A percentile compares a stretch with the other conserved stretches of the same genome.
These are phyloP conservation scores for Cheilinus undulatus DNA, from an alignment of 2,113 vertebrate genomes.

Conservation along the genomic window DNA sequence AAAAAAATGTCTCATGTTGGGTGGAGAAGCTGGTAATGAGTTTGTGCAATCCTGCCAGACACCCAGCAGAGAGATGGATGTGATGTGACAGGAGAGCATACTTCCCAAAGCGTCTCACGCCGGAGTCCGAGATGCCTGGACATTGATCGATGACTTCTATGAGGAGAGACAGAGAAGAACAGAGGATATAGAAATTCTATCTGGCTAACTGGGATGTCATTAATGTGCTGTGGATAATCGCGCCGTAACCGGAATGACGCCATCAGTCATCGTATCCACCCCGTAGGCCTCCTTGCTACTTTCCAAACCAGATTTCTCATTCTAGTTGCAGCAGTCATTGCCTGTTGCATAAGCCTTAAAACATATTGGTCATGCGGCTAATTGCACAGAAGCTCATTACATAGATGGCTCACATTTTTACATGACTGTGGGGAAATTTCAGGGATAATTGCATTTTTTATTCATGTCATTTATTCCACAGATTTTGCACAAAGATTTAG, in stretches of 20 bases:
- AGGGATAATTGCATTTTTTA: constrained; percentile 25
- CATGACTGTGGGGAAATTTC: constrained; percentile 15
- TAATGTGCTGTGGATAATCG: constrained; percentile 17
- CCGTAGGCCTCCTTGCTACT: background rate
- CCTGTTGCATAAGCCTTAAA: constrained; percentile 22
- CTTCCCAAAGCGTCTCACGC: constrained; percentile 20
- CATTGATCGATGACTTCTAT: constrained; percentile 41
- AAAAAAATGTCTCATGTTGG: background rate
- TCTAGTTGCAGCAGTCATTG: constrained; percentile 1
- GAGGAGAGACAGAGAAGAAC: background rate
- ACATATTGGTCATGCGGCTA: background rate
- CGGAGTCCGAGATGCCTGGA: constrained; percentile 13
- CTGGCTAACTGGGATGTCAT: constrained; percentile 30
- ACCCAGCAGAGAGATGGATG: constrained; percentile 15
- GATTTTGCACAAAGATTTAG: background rate
- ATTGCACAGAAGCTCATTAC: constrained; percentile 16
- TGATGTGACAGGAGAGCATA: constrained; percentile 9
- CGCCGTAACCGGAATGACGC: background rate
- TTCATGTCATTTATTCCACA: constrained; percentile 8
- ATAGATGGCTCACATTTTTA: constrained; percentile 2
- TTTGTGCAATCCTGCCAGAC: constrained; percentile 10
- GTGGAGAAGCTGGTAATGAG: constrained; percentile 11
- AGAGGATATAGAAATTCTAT: constrained; percentile 24
- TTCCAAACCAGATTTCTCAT: background rate
- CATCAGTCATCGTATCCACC: constrained; percentile 27